Evolutionary conservation across 2,113 vertebrate species (phyloP).

Genomic region (Oostethus manadensis): DNA sequence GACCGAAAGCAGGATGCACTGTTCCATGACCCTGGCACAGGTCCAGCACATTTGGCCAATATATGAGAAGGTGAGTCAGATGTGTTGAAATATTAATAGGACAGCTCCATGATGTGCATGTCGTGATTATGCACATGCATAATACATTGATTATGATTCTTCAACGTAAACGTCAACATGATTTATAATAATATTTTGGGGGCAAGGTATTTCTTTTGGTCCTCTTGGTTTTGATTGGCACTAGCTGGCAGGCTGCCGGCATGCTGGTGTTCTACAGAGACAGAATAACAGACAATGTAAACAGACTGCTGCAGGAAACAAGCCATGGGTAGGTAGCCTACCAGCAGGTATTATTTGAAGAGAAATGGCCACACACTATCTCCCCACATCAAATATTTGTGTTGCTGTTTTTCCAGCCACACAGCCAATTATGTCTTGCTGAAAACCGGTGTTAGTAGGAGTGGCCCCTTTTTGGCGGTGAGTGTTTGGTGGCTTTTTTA

Average conservation of each 20-base stretch:
- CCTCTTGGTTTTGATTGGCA: background rate
- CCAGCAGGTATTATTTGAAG: background rate
- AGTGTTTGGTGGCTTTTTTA: background rate
- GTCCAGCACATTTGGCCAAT: conserved; percentile 37
- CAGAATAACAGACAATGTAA: background rate
- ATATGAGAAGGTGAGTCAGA: conserved; percentile 29
- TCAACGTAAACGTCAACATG: too few relatives aligned
- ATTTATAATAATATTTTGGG: background rate
- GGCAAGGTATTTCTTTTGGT: background rate
- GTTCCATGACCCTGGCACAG: conserved; percentile 36
- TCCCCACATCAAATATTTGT: too few relatives aligned
- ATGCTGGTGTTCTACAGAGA: background rate
- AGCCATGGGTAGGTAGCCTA: background rate
- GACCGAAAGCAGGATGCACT: conserved; percentile 30
- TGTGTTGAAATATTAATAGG: conserved; percentile 51
- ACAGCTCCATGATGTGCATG: conserved; percentile 9
- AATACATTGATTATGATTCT: background rate
- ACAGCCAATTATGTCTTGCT: background rate
- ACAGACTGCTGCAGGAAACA: background rate
- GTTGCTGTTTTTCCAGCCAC: too few relatives aligned
- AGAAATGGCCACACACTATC: background rate
- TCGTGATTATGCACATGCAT: conserved; percentile 4
- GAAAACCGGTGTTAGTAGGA: too few relatives aligned
- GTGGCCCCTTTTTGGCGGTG: too few relatives aligned
- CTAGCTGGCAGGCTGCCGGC: background rate